Conservation (phyloP, 2,888 invertebrate genomes). For the Crematogaster levior region DNA sequence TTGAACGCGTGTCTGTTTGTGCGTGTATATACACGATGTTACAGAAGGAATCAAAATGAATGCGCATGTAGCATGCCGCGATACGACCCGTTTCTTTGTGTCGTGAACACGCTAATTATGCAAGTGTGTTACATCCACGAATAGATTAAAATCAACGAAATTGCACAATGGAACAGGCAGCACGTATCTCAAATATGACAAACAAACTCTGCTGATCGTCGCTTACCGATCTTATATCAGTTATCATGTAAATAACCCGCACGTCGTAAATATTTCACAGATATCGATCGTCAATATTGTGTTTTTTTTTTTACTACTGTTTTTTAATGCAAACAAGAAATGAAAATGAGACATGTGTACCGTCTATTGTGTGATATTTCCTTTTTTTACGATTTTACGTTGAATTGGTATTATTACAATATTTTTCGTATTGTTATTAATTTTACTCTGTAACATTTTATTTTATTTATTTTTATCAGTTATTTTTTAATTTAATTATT, state of each 20-base stretch:
- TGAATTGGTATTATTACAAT: constrained; percentile 11
- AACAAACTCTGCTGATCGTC: not conserved
- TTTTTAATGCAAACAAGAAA: constrained; percentile 32
- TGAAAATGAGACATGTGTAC: constrained; percentile 3
- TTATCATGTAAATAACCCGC: constrained; percentile 9
- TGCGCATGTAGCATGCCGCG: constrained; percentile 1
- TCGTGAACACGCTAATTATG: constrained; percentile 63
- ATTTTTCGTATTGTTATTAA: not conserved
- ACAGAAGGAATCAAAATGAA: constrained; percentile 47
- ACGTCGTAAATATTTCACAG: constrained; percentile 27
- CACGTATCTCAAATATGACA: constrained; percentile 2
- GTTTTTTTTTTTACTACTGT: constrained; percentile 22
- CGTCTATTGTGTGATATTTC: not conserved
- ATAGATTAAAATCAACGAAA: constrained; percentile 53
- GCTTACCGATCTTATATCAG: constrained; percentile 4
- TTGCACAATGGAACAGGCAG: not conserved
- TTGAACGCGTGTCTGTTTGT: not conserved
- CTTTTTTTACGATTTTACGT: not conserved
- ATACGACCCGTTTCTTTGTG: constrained; percentile 52
- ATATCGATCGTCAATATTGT: constrained; percentile 24
- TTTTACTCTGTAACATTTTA: constrained; percentile 14
- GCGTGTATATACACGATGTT: not conserved
- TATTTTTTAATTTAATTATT: constrained; percentile 33
- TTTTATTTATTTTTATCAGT: constrained; percentile 4
- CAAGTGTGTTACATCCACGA: constrained; percentile 51